Evolutionary conservation across 1,140 invertebrate species (phyloP), one percentile per base, ranked within the genome.

Genomic region (Cydia fagiglandana): DNA sequence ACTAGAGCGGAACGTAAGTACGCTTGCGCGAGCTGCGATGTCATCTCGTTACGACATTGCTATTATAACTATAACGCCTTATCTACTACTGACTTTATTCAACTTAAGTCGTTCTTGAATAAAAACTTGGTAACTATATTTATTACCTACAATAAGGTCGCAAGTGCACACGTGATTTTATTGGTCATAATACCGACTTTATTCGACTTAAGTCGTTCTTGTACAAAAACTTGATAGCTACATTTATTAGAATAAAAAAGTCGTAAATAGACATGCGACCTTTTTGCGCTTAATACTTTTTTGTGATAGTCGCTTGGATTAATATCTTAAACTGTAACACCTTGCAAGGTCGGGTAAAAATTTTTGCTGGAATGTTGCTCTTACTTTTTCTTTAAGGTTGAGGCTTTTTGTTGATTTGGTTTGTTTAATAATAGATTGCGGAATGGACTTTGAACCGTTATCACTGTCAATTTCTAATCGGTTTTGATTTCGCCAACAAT

Each of bases 321-420:
- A 85, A 88, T 88, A 85, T 85, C 85, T 84, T 80, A 85, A 84
- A 80, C 83, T 80, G 83, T 84, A 88, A 88, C 75, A 75, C 53
- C 73, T 80, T 78, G 77, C 61, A 75, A 66, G 75, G 75, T 75
- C 75, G 64, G 28, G 1, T 50, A 38, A 64, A 80, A 82, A 79
- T 79, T 77, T 76, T 78, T 76, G 47, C 76, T 73, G 64, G 81
- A 86, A 83, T 81, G 81, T 78, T 76, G 56, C 73, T 78, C 50
- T 79, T 78, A 61, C 38, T 75, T 28, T 74, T 74, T 74, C 34
- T 34, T 78, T 41, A 77, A 76, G 74, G 64, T 73, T 64, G 41
- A 61, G 74, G 53, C 28, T 77, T 61, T 66, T 61, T 24, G 56
- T 12, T 61, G 20, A 10, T 24, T 61, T 6, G 4, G n/a, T 12